These are phyloP conservation scores for Drosophila repletoides DNA, from an alignment of 1,140 invertebrate genomes.

Conservation along the genomic window DNA sequence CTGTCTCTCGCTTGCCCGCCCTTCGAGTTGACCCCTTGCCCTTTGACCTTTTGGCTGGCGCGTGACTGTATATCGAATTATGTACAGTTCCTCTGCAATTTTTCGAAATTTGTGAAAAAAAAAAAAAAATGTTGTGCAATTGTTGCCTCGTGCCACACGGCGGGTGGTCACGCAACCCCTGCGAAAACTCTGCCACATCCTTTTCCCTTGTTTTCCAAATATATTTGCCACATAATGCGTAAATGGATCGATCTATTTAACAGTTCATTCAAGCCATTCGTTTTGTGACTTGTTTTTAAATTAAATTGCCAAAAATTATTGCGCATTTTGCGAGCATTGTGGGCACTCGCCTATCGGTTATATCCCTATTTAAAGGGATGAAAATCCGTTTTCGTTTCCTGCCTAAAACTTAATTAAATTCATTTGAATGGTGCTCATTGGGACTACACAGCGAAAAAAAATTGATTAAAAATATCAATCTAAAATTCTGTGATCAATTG, in stretches of 20 bases:
- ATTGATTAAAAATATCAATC: too few relatives aligned
- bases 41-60: conserved; percentile 45
- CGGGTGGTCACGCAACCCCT: conserved; percentile 12
- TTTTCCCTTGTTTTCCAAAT: neutral
- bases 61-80: conserved; percentile 39
- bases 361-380: neutral
- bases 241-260: conserved; percentile 20
- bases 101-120: conserved; percentile 42
- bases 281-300: conserved; percentile 34
- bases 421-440: conserved; percentile 4
- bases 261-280: too few relatives aligned
- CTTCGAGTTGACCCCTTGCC: conserved; percentile 19
- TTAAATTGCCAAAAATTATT: conserved; percentile 55
- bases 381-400: neutral
- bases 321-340: conserved; percentile 4
- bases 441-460: too few relatives aligned
- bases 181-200: neutral
- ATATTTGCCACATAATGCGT: conserved; percentile 36
- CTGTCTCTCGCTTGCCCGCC: neutral
- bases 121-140: too few relatives aligned
- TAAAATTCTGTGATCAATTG: too few relatives aligned
- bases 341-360: conserved; percentile 15
- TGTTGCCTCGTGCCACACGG: neutral
- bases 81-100: conserved; percentile 20
- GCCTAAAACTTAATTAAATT: conserved; percentile 1